A percentile compares a stretch with the other conserved stretches of the same genome.
These are phyloP conservation scores for Hyposoter dolosus DNA, from an alignment of 2,888 invertebrate species.

Conservation along the genomic window DNA sequence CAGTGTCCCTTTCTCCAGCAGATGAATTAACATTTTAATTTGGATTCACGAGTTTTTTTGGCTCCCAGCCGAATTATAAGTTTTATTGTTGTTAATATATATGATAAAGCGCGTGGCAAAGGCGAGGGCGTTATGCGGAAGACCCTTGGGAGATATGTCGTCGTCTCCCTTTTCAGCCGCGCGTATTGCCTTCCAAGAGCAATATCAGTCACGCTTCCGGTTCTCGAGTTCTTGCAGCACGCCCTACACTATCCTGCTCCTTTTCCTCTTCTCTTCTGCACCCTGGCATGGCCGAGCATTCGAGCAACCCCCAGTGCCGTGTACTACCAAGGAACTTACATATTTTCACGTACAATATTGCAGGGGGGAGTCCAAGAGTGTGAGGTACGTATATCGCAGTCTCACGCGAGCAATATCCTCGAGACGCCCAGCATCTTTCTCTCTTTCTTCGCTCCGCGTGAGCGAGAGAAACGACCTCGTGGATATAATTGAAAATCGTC, in stretches of 20 bases:
- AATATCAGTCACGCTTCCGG: conserved; percentile 73
- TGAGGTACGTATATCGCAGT: conserved; percentile 67
- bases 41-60: conserved; percentile 58
- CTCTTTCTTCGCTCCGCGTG: conserved; percentile 19
- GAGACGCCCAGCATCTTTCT: conserved; percentile 55
- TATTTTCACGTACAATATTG: conserved; percentile 74
- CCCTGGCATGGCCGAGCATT: conserved; percentile 31
- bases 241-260: conserved; percentile 54
- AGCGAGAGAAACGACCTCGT: conserved; percentile 57
- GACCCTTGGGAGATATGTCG: conserved; percentile 69
- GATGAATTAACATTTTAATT: conserved; percentile 75
- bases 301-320: conserved; percentile 30
- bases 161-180: conserved; percentile 66
- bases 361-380: conserved; percentile 60
- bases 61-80: conserved; percentile 71
- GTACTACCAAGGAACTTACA: conserved; percentile 69
- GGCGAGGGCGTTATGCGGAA: conserved; percentile 45
- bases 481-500: conserved; percentile 70
- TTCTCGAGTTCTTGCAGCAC: conserved; percentile 67
- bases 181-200: conserved; percentile 66
- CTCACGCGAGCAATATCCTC: conserved; percentile 71
- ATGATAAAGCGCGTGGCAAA: conserved; percentile 72
- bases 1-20: conserved; percentile 53
- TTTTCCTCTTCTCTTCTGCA: conserved; percentile 41
- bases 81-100: conserved; percentile 78